Conservation (phyloP, 1,140 invertebrate species). For the Papilio dardanus region DNA sequence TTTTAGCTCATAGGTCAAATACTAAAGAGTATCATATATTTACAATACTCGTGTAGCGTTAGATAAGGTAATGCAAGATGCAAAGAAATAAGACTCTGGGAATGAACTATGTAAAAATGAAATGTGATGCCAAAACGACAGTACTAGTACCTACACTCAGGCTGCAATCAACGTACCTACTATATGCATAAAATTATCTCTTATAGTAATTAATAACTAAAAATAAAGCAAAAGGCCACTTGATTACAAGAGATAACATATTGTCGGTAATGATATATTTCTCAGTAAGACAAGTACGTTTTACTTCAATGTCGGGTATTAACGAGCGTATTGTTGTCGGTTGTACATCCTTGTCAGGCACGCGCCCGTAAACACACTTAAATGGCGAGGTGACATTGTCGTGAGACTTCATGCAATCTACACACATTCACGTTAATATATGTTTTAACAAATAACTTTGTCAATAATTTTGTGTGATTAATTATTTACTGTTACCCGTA, state of each 20-base stretch:
- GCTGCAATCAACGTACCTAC: too few relatives aligned
- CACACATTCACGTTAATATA: too few relatives aligned
- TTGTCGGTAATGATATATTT: constrained; percentile 24
- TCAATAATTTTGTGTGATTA: too few relatives aligned
- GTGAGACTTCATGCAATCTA: not conserved
- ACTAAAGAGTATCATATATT: too few relatives aligned
- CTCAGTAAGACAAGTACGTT: constrained; percentile 6
- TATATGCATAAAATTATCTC: not conserved
- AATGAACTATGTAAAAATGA: too few relatives aligned
- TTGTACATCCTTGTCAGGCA: constrained; percentile 11
- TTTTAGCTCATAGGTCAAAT: too few relatives aligned
- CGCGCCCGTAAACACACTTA: constrained; percentile 1
- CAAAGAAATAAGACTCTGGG: too few relatives aligned
- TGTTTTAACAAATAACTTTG: too few relatives aligned
- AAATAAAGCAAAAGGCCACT: constrained; percentile 10
- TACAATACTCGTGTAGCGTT: too few relatives aligned
- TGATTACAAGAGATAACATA: constrained; percentile 16
- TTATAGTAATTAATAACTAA: not conserved
- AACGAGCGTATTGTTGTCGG: constrained; percentile 20
- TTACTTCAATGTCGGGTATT: constrained; percentile 21
- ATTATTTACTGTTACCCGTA: too few relatives aligned
- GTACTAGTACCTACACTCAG: too few relatives aligned
- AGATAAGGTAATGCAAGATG: too few relatives aligned
- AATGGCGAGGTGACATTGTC: not conserved
- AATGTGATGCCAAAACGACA: not conserved